Percentiles rank a stretch among this genome's conserved stretches.
Conservation (phyloP, 2,113 vertebrate genomes). For the Cryptomyrus ogoouensis region DNA sequence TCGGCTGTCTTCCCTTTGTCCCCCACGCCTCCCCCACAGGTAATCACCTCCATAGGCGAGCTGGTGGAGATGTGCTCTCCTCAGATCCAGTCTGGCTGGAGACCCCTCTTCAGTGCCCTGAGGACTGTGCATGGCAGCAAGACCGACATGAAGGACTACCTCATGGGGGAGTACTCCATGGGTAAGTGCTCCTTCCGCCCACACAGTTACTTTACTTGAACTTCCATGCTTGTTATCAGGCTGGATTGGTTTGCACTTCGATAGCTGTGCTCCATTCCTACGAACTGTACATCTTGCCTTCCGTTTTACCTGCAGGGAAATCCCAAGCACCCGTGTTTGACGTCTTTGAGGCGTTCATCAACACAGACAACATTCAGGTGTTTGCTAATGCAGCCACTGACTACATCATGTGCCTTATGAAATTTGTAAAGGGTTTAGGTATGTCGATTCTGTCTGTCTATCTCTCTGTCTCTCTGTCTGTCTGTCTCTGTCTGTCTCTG, state of each 20-base stretch:
- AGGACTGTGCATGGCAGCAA: slow-evolving; percentile 85
- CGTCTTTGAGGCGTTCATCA: slow-evolving; percentile 96
- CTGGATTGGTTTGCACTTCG: background rate
- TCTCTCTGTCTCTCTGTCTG: background rate
- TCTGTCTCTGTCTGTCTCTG: background rate
- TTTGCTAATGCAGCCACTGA: slow-evolving; percentile 95
- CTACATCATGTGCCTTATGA: slow-evolving; percentile 99
- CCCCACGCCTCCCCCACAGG: slow-evolving; percentile 55
- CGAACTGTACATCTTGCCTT: background rate
- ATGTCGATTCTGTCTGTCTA: slow-evolving; percentile 20
- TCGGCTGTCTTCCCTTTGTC: background rate
- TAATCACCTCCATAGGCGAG: slow-evolving; percentile 90
- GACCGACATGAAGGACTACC: slow-evolving; percentile 85
- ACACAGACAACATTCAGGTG: slow-evolving; percentile 95
- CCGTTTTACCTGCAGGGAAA: slow-evolving; percentile 67
- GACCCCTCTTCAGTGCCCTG: slow-evolving; percentile 90
- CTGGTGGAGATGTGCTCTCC: slow-evolving; percentile 93
- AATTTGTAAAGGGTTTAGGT: slow-evolving; percentile 97
- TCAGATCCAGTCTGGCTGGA: slow-evolving; percentile 93
- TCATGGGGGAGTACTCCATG: slow-evolving; percentile 87
- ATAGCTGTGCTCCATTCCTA: background rate
- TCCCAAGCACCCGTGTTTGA: slow-evolving; percentile 92
- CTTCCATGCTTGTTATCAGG: background rate
- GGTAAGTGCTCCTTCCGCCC: slow-evolving; percentile 55
- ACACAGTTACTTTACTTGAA: background rate